Evolutionary conservation across 2,888 invertebrate species (phyloP), one percentile per base, ranked within the genome.

Genomic region (Anorthoa munda): DNA sequence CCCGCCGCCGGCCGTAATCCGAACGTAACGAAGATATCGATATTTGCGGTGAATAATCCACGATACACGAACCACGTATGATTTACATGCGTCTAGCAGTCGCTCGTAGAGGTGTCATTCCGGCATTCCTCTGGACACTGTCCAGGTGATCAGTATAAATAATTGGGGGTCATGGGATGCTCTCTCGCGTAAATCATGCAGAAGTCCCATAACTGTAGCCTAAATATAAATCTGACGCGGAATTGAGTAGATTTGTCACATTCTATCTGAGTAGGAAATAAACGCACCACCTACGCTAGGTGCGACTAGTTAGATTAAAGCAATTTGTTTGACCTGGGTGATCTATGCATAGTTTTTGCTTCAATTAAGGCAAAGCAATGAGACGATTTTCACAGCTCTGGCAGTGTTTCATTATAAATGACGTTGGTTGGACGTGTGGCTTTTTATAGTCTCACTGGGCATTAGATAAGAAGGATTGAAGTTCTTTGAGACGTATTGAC

Each of bases 1-100:
- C 92, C 93, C 91, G 92, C 92, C 91, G 90, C 86, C 90, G 90
- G 85, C 75, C 92, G 95, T 95, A 96, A 96, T 94, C 90, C 93
- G 94, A 95, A 94, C 95, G 90, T 90, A 90, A 89, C 89, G 89
- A 92, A 91, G 93, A 95, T 95, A 96, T 95, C 93, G 92, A 94
- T 95, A 92, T 94, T 94, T 95, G 96, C 92, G 95, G 95, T 95
- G 92, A 93, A 94, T 90, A 91, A 91, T 92, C 90, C 88, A 87
- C 89, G 87, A 90, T 90, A 90, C 86, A 90, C 88, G 90, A 88
- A 89, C 92, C 90, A 91, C 92, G 90, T 90, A 89, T 91, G 91
- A 93, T 92, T 91, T 87, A 88, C 87, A 88, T 87, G 70, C 82
- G 88, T 87, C 86, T 87, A 87, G 83, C 84, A 86, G 86, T 86